Evolutionary conservation across 2,113 vertebrate genomes (phyloP).

Genomic region (Scopus umbretta): DNA sequence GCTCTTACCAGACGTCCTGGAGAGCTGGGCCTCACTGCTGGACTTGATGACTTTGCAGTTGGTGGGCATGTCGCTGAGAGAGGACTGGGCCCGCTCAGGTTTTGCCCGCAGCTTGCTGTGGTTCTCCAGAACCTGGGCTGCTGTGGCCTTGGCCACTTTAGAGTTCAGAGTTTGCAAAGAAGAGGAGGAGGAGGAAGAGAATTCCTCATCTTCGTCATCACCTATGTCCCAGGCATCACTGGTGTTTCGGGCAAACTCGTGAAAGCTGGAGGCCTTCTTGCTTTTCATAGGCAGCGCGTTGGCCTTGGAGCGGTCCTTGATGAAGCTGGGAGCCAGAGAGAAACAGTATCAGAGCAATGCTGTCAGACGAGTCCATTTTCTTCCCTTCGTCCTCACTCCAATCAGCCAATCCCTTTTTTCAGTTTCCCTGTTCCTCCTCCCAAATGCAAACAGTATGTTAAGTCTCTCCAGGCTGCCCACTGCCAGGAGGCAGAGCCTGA

Average conservation of each 20-base stretch:
- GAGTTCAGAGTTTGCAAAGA: conserved; percentile 72
- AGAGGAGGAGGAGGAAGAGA: conserved; percentile 57
- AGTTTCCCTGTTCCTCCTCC: background rate
- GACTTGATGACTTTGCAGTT: conserved; percentile 86
- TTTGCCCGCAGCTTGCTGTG: conserved; percentile 68
- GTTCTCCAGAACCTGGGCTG: conserved; percentile 66
- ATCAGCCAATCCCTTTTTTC: background rate
- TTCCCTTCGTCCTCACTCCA: background rate
- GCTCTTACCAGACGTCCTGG: conserved; percentile 79
- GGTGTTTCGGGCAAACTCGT: conserved; percentile 92
- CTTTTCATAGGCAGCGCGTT: conserved; percentile 79
- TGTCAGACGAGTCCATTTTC: background rate
- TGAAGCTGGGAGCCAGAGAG: conserved; percentile 75
- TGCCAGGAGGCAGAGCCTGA: background rate
- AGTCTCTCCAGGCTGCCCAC: background rate
- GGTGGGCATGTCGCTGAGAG: conserved; percentile 48
- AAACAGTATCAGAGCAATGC: background rate
- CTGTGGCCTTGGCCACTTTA: conserved; percentile 69
- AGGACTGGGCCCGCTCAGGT: conserved; percentile 60
- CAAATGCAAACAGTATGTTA: background rate
- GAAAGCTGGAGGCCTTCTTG: conserved; percentile 92
- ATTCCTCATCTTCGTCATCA: conserved; percentile 84
- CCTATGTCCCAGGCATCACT: conserved; percentile 96
- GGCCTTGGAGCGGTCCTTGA: conserved; percentile 83
- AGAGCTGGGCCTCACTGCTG: conserved; percentile 84